These are phyloP conservation scores for Carpatolechia fugitivella DNA, from an alignment of 2,888 invertebrate species.

Conservation along the genomic window DNA sequence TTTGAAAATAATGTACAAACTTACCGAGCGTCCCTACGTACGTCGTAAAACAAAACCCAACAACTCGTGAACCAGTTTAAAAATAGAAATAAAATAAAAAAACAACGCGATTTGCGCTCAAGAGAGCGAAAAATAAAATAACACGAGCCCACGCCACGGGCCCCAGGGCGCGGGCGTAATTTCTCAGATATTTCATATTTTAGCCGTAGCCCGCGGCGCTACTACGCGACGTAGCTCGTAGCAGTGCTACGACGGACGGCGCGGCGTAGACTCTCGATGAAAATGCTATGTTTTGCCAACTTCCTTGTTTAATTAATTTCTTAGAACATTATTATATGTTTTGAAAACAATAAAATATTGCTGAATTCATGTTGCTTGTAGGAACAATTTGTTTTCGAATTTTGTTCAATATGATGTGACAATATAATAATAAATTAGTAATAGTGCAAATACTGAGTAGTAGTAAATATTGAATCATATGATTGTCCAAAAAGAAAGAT, in stretches of 20 bases:
- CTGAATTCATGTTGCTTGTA: too few relatives aligned
- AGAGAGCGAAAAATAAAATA: conserved; percentile 77
- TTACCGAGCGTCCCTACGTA: not conserved
- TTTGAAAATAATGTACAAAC: not conserved
- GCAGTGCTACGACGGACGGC: conserved; percentile 38
- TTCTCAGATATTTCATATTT: conserved; percentile 63
- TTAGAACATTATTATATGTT: too few relatives aligned
- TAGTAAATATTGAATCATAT: too few relatives aligned
- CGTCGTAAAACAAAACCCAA: conserved; percentile 43
- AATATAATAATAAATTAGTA: too few relatives aligned
- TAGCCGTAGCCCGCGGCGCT: conserved; percentile 59
- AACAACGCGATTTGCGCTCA: conserved; percentile 59
- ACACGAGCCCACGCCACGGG: conserved; percentile 48
- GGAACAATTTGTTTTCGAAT: too few relatives aligned
- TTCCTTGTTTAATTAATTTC: not conserved
- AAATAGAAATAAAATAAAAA: conserved; percentile 26
- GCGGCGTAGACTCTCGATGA: conserved; percentile 36
- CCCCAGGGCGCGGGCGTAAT: conserved; percentile 64
- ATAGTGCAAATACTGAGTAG: too few relatives aligned
- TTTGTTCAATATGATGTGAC: too few relatives aligned
- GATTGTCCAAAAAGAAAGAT: too few relatives aligned
- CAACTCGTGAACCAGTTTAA: conserved; percentile 48
- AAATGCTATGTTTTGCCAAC: conserved; percentile 11
- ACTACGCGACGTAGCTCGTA: conserved; percentile 61
- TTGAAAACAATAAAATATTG: too few relatives aligned